Percentiles rank a stretch among this genome's conserved stretches.
Evolutionary conservation across 2,113 vertebrate species (phyloP).

Genomic region (Gallinago jamesoni): DNA sequence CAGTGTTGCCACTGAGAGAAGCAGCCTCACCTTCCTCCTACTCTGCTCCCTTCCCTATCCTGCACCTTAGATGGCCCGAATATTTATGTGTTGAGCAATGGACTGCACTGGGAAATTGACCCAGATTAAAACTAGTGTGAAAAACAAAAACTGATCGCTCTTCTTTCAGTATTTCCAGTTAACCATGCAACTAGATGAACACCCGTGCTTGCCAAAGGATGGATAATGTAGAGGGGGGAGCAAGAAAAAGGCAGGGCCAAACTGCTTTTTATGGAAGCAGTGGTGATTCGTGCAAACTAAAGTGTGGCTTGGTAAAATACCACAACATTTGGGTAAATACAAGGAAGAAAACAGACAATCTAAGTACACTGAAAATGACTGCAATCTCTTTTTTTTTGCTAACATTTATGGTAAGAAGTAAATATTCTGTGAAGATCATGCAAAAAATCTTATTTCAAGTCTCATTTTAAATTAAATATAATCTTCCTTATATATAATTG

Average conservation of each 20-base stretch:
- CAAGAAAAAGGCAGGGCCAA: not conserved
- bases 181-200: not conserved
- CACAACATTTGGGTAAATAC: not conserved
- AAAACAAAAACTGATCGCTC: not conserved
- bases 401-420: not conserved
- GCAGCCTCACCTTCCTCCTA: not conserved
- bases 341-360: not conserved
- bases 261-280: not conserved
- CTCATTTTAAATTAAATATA: not conserved
- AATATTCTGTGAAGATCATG: not conserved
- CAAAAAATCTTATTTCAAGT: not conserved
- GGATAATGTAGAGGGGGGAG: not conserved
- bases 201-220: fast-evolving
- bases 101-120: not conserved
- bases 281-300: not conserved
- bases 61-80: not conserved
- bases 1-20: not conserved
- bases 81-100: not conserved
- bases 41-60: not conserved
- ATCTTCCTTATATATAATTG: not conserved
- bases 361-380: not conserved
- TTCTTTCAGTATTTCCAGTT: not conserved
- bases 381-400: not conserved
- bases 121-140: not conserved
- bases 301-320: not conserved